Evolutionary conservation across 2,888 invertebrate genomes (phyloP).

Genomic region (Drosophila helvetica): DNA sequence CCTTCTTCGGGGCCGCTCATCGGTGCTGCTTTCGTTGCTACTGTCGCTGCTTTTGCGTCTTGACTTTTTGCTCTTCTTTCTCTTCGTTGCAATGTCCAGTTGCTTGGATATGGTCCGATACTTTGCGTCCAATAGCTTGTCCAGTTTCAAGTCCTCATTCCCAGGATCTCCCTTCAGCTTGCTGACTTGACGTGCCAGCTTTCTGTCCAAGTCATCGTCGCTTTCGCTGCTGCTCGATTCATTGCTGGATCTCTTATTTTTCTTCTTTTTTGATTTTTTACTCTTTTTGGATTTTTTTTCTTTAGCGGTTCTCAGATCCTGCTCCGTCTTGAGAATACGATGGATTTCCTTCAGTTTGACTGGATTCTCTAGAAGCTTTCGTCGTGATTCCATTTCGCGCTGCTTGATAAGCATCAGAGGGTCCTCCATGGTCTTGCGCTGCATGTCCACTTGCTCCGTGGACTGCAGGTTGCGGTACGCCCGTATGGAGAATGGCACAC

Average conservation of each 20-base stretch:
- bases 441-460: constrained; percentile 92
- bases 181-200: constrained; percentile 85
- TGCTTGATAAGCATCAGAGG: constrained; percentile 95
- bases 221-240: constrained; percentile 85
- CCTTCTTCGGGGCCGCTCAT: background rate
- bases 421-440: constrained; percentile 95
- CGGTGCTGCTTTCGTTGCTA: constrained; percentile 34
- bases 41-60: constrained; percentile 43
- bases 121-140: constrained; percentile 82
- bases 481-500: constrained; percentile 90
- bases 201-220: constrained; percentile 86
- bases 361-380: constrained; percentile 94
- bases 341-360: constrained; percentile 94
- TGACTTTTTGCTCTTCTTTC: constrained; percentile 49
- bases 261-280: constrained; percentile 72
- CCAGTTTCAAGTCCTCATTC: constrained; percentile 75
- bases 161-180: constrained; percentile 85
- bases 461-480: constrained; percentile 84
- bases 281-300: constrained; percentile 63
- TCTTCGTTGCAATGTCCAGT: constrained; percentile 80
- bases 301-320: constrained; percentile 67
- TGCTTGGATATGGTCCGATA: constrained; percentile 83
- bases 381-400: constrained; percentile 93
- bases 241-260: constrained; percentile 66
- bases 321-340: constrained; percentile 88